Evolutionary conservation across 2,113 vertebrate genomes (phyloP).

Genomic region (Damaliscus lunatus): DNA sequence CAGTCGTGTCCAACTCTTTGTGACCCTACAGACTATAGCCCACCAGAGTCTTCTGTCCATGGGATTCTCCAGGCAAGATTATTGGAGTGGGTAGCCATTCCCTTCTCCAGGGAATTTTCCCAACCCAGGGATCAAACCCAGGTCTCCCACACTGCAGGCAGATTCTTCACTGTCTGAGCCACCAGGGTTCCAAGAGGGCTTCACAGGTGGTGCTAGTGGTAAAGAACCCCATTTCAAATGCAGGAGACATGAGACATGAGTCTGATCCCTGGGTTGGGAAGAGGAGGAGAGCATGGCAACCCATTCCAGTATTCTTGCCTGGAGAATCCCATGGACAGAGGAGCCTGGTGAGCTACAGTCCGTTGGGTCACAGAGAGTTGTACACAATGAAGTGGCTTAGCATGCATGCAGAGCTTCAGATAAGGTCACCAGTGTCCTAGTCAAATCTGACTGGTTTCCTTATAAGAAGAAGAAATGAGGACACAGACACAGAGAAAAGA

Average conservation of each 20-base stretch:
- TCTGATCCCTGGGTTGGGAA: neutral
- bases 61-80: neutral
- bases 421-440: neutral
- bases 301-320: neutral
- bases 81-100: neutral
- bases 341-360: neutral
- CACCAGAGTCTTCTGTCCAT: neutral
- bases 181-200: neutral
- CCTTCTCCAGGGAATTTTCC: neutral
- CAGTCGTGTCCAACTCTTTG: neutral
- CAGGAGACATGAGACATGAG: neutral
- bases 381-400: neutral
- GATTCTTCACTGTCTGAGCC: neutral
- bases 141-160: neutral
- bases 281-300: neutral
- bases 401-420: neutral
- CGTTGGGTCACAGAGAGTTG: fast-evolving
- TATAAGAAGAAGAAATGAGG: neutral
- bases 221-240: neutral
- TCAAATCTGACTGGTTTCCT: neutral
- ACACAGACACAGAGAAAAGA: neutral
- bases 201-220: neutral
- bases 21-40: neutral
- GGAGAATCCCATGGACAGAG: neutral
- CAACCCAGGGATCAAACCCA: neutral